These are phyloP conservation scores for Diloba caeruleocephala DNA, from an alignment of 2,888 invertebrate species.

Conservation along the genomic window DNA sequence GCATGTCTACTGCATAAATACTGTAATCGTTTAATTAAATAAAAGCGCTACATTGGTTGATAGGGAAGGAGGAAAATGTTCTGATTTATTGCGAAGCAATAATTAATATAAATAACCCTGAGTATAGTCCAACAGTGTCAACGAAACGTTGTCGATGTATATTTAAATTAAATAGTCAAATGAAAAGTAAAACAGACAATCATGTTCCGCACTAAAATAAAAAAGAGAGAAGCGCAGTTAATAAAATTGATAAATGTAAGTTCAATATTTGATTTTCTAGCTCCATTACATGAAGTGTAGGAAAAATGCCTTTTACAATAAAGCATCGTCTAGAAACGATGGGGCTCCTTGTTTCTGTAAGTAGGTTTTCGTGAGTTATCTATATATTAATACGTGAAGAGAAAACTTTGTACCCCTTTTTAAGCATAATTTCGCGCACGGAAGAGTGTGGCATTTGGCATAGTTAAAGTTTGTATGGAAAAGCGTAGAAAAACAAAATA, in stretches of 20 bases:
- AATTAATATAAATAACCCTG: neutral
- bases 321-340: constrained; percentile 51
- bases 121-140: neutral
- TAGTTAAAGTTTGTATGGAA: too few relatives aligned
- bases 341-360: constrained; percentile 29
- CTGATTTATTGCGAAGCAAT: constrained; percentile 15
- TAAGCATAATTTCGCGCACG: too few relatives aligned
- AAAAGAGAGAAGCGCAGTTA: constrained; percentile 68
- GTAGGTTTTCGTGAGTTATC: constrained; percentile 5
- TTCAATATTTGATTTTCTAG: constrained; percentile 37
- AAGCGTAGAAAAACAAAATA: too few relatives aligned
- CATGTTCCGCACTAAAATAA: constrained; percentile 74
- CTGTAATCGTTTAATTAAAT: neutral
- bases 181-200: too few relatives aligned
- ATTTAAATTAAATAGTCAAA: too few relatives aligned
- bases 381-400: too few relatives aligned
- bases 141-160: neutral
- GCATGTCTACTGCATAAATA: neutral
- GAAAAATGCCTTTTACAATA: constrained; percentile 56
- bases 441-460: too few relatives aligned
- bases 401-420: too few relatives aligned
- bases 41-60: constrained; percentile 7
- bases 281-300: neutral
- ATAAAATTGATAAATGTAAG: constrained; percentile 69
- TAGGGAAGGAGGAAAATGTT: constrained; percentile 21